Conservation (phyloP, 2,888 invertebrate species). For the Temnothorax unifasciatus region DNA sequence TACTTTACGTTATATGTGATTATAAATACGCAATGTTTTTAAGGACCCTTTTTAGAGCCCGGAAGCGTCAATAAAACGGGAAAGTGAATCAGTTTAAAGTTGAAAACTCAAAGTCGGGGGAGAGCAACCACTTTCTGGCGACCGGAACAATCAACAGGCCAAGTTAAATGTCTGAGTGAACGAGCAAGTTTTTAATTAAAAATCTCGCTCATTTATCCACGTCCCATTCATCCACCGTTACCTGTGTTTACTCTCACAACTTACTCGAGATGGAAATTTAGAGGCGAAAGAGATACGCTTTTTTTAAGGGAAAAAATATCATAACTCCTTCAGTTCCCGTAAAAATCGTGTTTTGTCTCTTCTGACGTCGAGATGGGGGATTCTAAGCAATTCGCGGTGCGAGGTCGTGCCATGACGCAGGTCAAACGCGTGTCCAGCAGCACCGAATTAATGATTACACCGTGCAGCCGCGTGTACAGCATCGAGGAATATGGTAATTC, state of each 20-base stretch:
- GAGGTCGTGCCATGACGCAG: slow-evolving; percentile 53
- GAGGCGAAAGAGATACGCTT: background rate
- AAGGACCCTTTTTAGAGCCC: background rate
- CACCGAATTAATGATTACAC: slow-evolving; percentile 71
- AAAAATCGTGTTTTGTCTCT: background rate
- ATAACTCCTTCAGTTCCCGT: background rate
- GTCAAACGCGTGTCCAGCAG: slow-evolving; percentile 57
- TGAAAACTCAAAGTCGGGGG: slow-evolving; percentile 15
- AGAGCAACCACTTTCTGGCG: slow-evolving; percentile 11
- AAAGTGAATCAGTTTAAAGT: slow-evolving; percentile 20
- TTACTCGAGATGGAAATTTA: background rate
- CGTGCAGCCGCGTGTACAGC: slow-evolving; percentile 47
- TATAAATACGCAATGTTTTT: slow-evolving; percentile 21
- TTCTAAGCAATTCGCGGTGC: background rate
- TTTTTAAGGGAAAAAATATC: background rate
- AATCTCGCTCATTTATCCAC: slow-evolving; percentile 29
- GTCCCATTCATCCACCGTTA: slow-evolving; percentile 4
- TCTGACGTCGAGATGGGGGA: background rate
- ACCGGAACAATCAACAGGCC: slow-evolving; percentile 45
- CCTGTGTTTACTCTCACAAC: slow-evolving; percentile 19
- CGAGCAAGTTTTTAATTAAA: slow-evolving; percentile 44
- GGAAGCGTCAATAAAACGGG: background rate
- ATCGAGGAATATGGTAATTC: slow-evolving; percentile 70
- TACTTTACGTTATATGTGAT: background rate
- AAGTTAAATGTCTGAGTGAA: slow-evolving; percentile 44